Conservation (phyloP, 2,888 invertebrate species). For the Clepsis dumicolana region DNA sequence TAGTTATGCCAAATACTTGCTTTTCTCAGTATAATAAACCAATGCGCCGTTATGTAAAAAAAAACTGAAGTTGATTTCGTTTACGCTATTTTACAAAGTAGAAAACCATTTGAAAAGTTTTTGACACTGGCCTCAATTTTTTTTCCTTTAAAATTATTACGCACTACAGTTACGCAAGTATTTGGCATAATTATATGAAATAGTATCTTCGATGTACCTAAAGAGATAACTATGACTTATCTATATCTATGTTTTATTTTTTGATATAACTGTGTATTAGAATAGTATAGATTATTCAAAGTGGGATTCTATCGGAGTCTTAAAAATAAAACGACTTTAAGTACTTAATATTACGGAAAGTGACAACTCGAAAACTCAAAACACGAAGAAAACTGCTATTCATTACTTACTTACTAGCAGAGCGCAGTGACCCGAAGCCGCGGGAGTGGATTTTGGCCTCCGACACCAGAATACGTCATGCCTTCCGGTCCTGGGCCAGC, state of each 20-base stretch:
- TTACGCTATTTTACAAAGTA: background rate
- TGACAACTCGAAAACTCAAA: background rate
- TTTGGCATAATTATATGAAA: conserved; percentile 19
- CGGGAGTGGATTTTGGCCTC: too few species aligned
- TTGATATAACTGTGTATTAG: conserved; percentile 39
- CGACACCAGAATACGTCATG: too few species aligned
- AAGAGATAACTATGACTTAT: conserved; percentile 21
- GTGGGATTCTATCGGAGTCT: conserved; percentile 20
- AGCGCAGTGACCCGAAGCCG: too few species aligned
- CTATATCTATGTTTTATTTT: conserved; percentile 31
- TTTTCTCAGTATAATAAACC: background rate
- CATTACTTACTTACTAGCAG: background rate
- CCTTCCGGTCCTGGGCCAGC: too few species aligned
- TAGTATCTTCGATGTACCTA: conserved; percentile 36
- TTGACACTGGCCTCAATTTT: too few species aligned
- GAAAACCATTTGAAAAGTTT: too few species aligned
- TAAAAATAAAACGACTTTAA: background rate
- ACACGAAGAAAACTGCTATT: background rate
- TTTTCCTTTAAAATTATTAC: background rate
- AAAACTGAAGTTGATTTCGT: background rate
- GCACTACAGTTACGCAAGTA: background rate
- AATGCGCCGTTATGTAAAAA: too few species aligned
- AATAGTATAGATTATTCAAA: conserved; percentile 33
- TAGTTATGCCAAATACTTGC: conserved; percentile 21
- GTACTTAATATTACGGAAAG: background rate